phyloP scores from a whole-genome alignment of 2,888 invertebrate species.

The Odontocolon sp. region DNA sequence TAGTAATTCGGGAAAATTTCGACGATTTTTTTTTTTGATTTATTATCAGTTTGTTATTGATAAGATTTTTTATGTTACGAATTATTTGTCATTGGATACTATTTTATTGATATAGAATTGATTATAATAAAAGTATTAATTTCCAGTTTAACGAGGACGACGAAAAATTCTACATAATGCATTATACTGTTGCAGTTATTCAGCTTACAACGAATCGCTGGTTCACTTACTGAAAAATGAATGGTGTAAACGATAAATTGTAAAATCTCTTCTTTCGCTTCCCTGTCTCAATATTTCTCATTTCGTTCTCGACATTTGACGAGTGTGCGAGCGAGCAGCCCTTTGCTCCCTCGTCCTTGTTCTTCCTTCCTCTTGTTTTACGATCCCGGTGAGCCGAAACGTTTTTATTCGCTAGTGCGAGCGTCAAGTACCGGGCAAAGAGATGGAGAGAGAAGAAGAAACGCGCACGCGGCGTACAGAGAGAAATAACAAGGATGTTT shows the following conservation, averaged over 20 bases:
- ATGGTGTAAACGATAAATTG: neutral
- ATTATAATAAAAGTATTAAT: too few relatives aligned
- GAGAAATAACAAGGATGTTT: constrained; percentile 80
- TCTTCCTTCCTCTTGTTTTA: constrained; percentile 51
- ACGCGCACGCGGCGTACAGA: constrained; percentile 73
- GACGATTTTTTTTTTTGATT: too few relatives aligned
- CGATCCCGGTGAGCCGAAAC: constrained; percentile 51
- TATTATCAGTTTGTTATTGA: too few relatives aligned
- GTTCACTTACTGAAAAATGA: neutral
- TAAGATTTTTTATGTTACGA: too few relatives aligned
- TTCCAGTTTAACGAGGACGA: too few relatives aligned
- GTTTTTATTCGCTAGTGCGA: constrained; percentile 46
- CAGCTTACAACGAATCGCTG: neutral
- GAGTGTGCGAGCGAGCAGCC: constrained; percentile 10
- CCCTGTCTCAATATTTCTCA: constrained; percentile 50
- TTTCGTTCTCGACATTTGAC: constrained; percentile 16
- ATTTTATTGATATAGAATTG: too few relatives aligned
- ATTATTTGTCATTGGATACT: too few relatives aligned
- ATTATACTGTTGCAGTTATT: too few relatives aligned
- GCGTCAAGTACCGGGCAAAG: constrained; percentile 24
- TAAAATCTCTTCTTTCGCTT: neutral
- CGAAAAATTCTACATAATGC: too few relatives aligned
- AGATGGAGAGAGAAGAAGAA: constrained; percentile 33
- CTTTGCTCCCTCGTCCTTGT: constrained; percentile 26
- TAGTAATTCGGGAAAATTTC: too few relatives aligned